Base-by-base conservation (phyloP, 2,797 vertebrate genomes). In the Anguilla obscura region DNA sequence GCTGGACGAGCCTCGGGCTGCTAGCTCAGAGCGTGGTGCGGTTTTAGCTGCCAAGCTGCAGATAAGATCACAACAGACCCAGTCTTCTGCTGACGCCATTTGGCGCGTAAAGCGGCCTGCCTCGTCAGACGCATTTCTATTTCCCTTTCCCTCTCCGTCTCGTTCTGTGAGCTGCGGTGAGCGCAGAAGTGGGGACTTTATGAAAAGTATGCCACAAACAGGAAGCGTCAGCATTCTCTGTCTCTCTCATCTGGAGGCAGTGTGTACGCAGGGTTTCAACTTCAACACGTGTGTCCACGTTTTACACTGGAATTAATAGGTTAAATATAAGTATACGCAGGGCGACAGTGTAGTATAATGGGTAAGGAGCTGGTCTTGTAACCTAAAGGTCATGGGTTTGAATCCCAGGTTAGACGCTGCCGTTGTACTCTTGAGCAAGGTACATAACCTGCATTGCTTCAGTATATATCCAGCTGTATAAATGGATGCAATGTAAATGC, bases 41-140 rank as follows among this genome's bases (percentile, higher is more conserved):
- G 50, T 85, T 58, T 69, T 27, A 71, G 54, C 33, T 86, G 27
- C 16, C 24, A 30, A 24, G 18, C 87, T 66, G 48, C 82, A 36
- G 87, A 88, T 88, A 88, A 56, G 66, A 88, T 85, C 83, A 16
- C 12, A 87, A n/a, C 0, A 56, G 16, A 21, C 24, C 1, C 50
- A 74, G 40, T 58, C 36, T 54, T 6, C 83, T 76, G 9, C 83
- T 27, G 48, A 33, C 30, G 50, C 18, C 30, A 33, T 80, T 12
- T 12, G 33, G 60, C n/a, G 63, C 36, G 40, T 74, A 74, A 74
- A 50, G 56, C 30, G n/a, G 56, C 36, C 40, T 7, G 48, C 76
- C 66, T 45, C 5, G 50, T 30, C 33, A 84, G 79, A 50, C 21
- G 3, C 33, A 21, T 16, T 16, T 24, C 3, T n/a, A 63, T 24